Percentiles rank a stretch among this genome's conserved stretches.
Conservation (phyloP, 2,888 invertebrate genomes). For the Diploptera punctata region DNA sequence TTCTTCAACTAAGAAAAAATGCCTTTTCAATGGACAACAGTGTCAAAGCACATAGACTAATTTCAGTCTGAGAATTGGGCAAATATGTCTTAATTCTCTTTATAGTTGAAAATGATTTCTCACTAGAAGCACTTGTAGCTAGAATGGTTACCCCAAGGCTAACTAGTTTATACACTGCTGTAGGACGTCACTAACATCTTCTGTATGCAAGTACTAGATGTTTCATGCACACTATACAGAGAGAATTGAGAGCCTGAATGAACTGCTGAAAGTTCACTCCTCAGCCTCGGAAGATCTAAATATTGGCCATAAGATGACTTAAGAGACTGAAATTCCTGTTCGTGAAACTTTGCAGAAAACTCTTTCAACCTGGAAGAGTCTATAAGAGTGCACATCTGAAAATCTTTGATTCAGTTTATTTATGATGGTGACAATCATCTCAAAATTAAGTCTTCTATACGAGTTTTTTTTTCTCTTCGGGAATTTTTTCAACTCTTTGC, state of each 20-base stretch:
- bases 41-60: conserved; percentile 7
- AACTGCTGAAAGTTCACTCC: background rate
- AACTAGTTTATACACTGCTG: conserved; percentile 9
- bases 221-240: background rate
- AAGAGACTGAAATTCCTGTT: too few species aligned
- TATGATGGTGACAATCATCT: background rate
- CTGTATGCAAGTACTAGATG: background rate
- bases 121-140: background rate
- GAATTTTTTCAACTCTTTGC: background rate
- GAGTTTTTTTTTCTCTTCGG: background rate
- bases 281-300: background rate
- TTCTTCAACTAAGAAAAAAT: background rate
- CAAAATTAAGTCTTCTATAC: background rate
- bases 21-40: conserved; percentile 6
- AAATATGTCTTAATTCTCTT: conserved; percentile 13
- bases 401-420: background rate
- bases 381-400: background rate
- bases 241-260: background rate
- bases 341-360: background rate
- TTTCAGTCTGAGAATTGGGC: background rate
- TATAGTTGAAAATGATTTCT: conserved; percentile 4
- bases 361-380: background rate
- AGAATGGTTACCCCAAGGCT: background rate
- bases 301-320: background rate
- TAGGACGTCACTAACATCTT: background rate